Conservation (phyloP, 23 tunicate genomes). For the Corella eumyota region DNA sequence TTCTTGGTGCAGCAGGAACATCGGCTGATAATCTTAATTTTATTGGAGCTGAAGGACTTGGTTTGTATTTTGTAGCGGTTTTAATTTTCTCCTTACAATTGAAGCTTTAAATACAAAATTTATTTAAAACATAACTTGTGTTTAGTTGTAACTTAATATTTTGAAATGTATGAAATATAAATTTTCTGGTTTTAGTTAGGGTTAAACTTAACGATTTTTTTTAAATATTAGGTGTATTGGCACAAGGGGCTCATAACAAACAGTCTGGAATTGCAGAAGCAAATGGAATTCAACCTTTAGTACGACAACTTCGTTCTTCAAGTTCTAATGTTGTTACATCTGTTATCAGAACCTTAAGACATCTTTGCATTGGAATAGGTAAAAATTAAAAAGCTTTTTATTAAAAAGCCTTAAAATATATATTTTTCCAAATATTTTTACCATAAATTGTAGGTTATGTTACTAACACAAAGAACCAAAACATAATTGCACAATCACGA, state of each 20-base stretch:
- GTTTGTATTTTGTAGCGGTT: constrained; percentile 23
- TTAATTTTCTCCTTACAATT: too few relatives aligned
- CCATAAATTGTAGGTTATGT: constrained; percentile 35
- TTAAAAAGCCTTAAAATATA: background rate
- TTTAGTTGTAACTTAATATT: too few relatives aligned
- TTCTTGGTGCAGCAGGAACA: constrained; percentile 70
- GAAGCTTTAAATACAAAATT: too few relatives aligned
- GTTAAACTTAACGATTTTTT: background rate
- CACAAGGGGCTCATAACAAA: constrained; percentile 77
- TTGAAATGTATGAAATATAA: too few relatives aligned
- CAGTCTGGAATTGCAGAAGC: constrained; percentile 59
- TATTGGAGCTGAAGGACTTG: constrained; percentile 77
- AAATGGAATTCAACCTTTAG: constrained; percentile 63
- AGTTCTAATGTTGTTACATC: constrained; percentile 47
- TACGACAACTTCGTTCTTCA: constrained; percentile 77
- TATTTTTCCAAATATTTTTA: background rate
- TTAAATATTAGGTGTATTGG: constrained; percentile 44
- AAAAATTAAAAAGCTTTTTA: background rate
- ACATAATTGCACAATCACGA: constrained; percentile 52
- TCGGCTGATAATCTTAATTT: constrained; percentile 66
- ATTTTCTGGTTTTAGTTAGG: too few relatives aligned
- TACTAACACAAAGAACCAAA: constrained; percentile 54
- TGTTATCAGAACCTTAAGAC: constrained; percentile 44
- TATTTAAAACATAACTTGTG: too few relatives aligned
- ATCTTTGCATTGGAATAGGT: constrained; percentile 55